Base-by-base conservation (phyloP, 2,888 invertebrate species). In the Geophilus truncorum region DNA sequence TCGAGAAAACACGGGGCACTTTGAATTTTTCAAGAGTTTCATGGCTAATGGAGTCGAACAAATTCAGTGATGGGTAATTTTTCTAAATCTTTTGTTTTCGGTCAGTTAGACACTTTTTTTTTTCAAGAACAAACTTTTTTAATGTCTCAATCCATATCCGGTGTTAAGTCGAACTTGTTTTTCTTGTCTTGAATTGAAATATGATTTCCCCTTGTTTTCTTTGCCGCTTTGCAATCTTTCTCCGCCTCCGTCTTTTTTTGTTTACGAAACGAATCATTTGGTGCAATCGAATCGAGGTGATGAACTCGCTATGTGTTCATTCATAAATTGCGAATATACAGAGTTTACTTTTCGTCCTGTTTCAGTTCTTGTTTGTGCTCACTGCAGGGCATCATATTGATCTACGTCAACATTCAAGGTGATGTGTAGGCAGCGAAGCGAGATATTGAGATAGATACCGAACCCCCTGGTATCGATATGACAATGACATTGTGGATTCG, bases 321-420 rank as follows among this genome's bases (percentile, higher is more conserved):
- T 70, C 70, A 70, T 70, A 70, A 70, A 70, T 70, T 70, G 70
- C 70, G 28, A n/a, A n/a, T 25, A 70, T 70, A 70, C 12, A 15
- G 51, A 51, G 51, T 51, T 70, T 70, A 70, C 70, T 23, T 70
- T 28, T 70, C 25, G 70, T 70, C 28, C 70, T 70, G 70, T 70
- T 70, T 70, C 70, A 70, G 70, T 23, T n/a, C 70, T 70, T 70
- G 70, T 70, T 70, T 70, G 70, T 70, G 70, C 70, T 70, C 70
- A 23, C 70, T 70, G 70, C 70, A 70, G 70, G 70, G 70, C 70
- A 70, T 28, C 15, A 28, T 70, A 70, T 70, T 70, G 70, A 70
- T 70, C 70, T 70, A 25, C 70, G 25, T 70, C 70, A 70, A 28
- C 70, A 70, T 70, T 70, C 25, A 70, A 70, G 70, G 25, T 12